Evolutionary conservation across 2,888 invertebrate species (phyloP), one percentile per base, ranked within the genome.

Genomic region (Poecilus cupreus): DNA sequence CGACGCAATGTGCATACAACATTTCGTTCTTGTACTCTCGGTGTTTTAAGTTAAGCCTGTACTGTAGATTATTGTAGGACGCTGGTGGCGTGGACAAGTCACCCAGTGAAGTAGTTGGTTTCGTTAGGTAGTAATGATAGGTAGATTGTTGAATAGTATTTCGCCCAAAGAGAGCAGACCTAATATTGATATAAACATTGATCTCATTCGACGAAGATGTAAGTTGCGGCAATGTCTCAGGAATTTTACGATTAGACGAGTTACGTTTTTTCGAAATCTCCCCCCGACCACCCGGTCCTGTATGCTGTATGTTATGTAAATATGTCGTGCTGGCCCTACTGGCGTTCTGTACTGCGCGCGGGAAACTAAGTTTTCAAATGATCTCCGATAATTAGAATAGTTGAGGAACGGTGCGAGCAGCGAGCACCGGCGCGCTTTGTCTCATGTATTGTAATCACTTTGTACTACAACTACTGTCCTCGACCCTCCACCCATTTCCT

Each of bases 341-440:
- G 60, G 16, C 26, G n/a, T 60, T 60, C 16, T 26, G 13, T 16
- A 60, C 11, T 24, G 16, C 75, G 24, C 39, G 77, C 57, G 51
- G 20, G 60, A 32, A 64, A 64, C 37, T 88, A 86, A 87, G 88
- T 89, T 89, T 89, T 88, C 89, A 88, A 88, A 89, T 89, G 89
- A 89, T 89, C 89, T 89, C 89, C 86, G 87, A 80, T n/a, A 88
- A 89, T 88, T 89, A 88, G 88, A 88, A 87, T 87, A 87, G 87
- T 86, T 60, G 37, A 86, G 85, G 87, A 87, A 88, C 87, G 87
- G 86, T 86, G 86, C 86, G 85, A 85, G 82, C 37, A 39, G 32
- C 70, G 60, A 78, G 32, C 43, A 54, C 72, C 72, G 43, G 18
- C 20, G 39, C 72, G 37, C 39, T 72, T 43, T 6, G 18, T 75